Conservation (phyloP, 2,888 invertebrate species). For the Xestia xanthographa region DNA sequence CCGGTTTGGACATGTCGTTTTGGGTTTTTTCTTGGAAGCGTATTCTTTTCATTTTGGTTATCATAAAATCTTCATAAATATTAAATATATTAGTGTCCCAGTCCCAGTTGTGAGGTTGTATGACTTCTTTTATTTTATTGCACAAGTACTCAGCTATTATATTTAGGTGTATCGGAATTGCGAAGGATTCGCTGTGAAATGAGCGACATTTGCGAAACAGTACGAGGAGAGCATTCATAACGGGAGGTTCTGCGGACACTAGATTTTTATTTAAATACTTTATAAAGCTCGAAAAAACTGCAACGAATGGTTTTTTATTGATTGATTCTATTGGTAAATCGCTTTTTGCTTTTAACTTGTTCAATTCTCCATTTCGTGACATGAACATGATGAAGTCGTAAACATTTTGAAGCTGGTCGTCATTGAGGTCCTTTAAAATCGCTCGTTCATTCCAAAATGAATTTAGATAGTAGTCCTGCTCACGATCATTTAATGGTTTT, state of each 20-base stretch:
- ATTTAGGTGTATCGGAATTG: too few relatives aligned
- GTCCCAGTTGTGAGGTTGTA: too few relatives aligned
- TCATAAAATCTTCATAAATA: conserved; percentile 4
- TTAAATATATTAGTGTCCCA: neutral
- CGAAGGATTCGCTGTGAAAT: too few relatives aligned
- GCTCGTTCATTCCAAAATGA: neutral
- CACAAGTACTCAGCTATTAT: conserved; percentile 31
- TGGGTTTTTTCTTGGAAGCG: too few relatives aligned
- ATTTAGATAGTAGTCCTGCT: neutral
- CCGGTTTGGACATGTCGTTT: neutral
- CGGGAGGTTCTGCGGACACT: neutral
- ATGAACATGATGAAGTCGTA: neutral
- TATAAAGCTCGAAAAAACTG: neutral
- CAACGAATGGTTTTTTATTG: neutral
- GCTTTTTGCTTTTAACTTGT: neutral
- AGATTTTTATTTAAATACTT: neutral
- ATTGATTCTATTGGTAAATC: neutral
- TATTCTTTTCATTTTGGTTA: too few relatives aligned
- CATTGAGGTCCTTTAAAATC: neutral
- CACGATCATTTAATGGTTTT: fast-evolving
- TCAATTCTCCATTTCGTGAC: neutral
- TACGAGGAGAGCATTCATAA: neutral
- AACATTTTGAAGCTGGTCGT: neutral
- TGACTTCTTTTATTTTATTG: neutral
- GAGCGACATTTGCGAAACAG: too few relatives aligned